Evolutionary conservation across 2,113 vertebrate species (phyloP).

Genomic region (Heptranchias perlo): DNA sequence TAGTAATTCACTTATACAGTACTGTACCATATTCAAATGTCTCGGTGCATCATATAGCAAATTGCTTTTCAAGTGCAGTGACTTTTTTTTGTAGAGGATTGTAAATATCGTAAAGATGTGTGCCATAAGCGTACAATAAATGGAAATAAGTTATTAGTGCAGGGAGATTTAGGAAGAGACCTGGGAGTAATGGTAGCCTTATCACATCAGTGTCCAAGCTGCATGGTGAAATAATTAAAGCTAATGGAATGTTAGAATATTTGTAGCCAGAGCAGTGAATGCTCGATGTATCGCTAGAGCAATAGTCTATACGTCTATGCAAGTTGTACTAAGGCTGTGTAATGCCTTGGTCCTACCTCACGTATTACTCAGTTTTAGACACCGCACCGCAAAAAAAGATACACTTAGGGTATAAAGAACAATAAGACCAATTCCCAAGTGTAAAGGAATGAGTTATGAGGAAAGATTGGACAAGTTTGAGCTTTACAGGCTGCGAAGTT

Average conservation of each 20-base stretch:
- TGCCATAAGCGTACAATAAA: no score
- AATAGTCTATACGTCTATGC: background rate
- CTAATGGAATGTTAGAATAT: background rate
- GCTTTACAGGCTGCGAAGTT: background rate
- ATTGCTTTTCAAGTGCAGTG: background rate
- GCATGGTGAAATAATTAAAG: background rate
- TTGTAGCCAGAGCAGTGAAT: background rate
- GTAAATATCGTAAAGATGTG: background rate
- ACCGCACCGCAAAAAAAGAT: background rate
- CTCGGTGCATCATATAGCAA: background rate
- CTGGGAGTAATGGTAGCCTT: background rate
- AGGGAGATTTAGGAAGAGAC: background rate
- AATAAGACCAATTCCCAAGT: background rate
- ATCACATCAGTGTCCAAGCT: background rate
- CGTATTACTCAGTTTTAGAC: background rate
- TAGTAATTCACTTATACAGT: background rate
- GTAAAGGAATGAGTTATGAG: background rate
- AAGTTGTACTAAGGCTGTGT: background rate
- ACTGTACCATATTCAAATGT: background rate
- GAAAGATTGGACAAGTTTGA: background rate
- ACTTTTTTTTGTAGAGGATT: background rate
- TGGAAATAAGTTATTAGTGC: background rate
- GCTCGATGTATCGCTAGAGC: no score
- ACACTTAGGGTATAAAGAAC: background rate
- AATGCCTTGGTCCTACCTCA: background rate